Base-by-base conservation (phyloP, 2,113 vertebrate species). In the Periophthalmodon schlosseri region DNA sequence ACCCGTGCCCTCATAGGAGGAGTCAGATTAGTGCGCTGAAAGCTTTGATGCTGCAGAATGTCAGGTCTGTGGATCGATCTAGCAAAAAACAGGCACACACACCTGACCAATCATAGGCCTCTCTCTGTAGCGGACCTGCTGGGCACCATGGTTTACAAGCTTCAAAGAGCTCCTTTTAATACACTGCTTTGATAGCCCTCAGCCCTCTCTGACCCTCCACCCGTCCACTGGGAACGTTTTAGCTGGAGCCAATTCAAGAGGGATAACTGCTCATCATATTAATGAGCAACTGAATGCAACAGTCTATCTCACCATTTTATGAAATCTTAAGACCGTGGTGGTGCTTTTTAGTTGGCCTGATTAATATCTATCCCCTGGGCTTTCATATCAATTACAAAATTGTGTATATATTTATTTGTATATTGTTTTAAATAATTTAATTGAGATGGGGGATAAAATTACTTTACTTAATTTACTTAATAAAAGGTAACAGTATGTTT, bases 11-110 rank as follows among this genome's bases (percentile, higher is more conserved):
- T 96, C 95, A 95, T 95, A 95, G 94, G 87, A 93, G 94, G 95
- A 96, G 85, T 95, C 95, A 96, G 95, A 95, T 95, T 94, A 95
- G 95, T 96, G 95, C 88, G 90, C 90, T 92, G 90, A 94, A 95
- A 94, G 94, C 95, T 96, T 96, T 96, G 96, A 96, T 95, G 95
- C 92, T 95, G 83, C 84, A 90, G 95, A 96, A 96, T 96, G 96
- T 97, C 96, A 97, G 93, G 86, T 65, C 74, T 73, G 87, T 91
- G 93, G 94, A 98, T 98, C 94, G 93, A 97, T 97, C 91, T 88
- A 80, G 91, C 91, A 93, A 94, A 94, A 94, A 93, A 84, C 81
- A 84, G 61, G 84, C 92, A 61, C 92, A 95, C 92, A 95, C 94
- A 94, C 93, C 87, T 90, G 85, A 89, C 91, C 95, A 96, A 96